Percentiles rank a stretch among this genome's conserved stretches.
Evolutionary conservation across 2,888 invertebrate genomes (phyloP).

Genomic region (Euphydryas editha): DNA sequence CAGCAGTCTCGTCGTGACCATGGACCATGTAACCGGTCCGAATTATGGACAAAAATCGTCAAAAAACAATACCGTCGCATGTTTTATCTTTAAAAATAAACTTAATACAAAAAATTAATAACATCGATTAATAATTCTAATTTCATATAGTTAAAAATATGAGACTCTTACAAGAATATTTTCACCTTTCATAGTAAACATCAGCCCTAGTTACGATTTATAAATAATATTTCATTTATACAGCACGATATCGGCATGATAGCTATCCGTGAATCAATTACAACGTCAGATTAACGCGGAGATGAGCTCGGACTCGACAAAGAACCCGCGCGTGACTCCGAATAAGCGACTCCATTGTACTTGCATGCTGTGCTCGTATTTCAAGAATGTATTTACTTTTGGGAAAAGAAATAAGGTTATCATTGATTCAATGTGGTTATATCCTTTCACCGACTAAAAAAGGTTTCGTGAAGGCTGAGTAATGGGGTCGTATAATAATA

Average conservation of each 20-base stretch:
- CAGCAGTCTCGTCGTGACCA: no score
- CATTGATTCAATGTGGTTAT: not conserved
- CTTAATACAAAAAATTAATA: no score
- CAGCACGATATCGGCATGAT: constrained; percentile 39
- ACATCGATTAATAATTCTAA: no score
- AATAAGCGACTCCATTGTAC: constrained; percentile 57
- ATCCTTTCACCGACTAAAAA: not conserved
- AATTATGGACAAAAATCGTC: no score
- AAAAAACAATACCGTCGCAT: no score
- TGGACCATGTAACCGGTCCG: no score
- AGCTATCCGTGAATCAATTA: constrained; percentile 64
- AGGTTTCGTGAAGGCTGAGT: not conserved
- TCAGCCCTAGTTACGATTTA: no score
- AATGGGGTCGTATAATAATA: not conserved
- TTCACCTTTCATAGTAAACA: not conserved
- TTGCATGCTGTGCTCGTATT: constrained; percentile 28
- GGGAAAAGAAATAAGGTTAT: constrained; percentile 9
- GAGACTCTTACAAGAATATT: no score
- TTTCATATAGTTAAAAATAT: no score
- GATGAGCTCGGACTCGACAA: constrained; percentile 67
- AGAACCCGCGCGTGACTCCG: constrained; percentile 71
- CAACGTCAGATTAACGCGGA: constrained; percentile 71
- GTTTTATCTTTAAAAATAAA: no score
- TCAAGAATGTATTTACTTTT: constrained; percentile 18
- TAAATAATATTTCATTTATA: constrained; percentile 1